Conservation (phyloP, 2,888 invertebrate genomes). For the Dryocosmus kuriphilus region DNA sequence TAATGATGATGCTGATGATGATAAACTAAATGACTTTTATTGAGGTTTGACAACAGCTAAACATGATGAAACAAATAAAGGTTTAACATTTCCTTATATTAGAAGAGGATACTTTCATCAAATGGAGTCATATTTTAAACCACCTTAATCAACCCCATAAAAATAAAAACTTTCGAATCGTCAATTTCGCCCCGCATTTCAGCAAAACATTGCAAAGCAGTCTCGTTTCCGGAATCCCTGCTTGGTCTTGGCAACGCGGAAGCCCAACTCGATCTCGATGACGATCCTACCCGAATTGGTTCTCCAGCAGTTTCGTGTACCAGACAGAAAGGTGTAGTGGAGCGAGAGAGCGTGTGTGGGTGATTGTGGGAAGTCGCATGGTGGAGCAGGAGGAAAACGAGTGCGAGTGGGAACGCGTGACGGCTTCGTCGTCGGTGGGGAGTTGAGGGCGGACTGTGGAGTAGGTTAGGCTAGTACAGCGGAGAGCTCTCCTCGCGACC, state of each 20-base stretch:
- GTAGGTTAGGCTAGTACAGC: slow-evolving; percentile 54
- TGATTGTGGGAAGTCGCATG: slow-evolving; percentile 46
- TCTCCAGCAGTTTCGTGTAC: slow-evolving; percentile 15
- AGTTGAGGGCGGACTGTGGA: slow-evolving; percentile 45
- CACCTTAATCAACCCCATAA: too few species aligned
- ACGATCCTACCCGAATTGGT: slow-evolving; percentile 16
- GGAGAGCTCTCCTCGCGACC: slow-evolving; percentile 49
- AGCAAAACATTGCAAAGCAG: background rate
- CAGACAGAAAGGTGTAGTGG: slow-evolving; percentile 36
- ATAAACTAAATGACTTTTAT: too few species aligned
- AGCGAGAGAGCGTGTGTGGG: slow-evolving; percentile 31
- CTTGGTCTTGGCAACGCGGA: slow-evolving; percentile 36
- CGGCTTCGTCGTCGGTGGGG: slow-evolving; percentile 46
- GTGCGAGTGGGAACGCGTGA: slow-evolving; percentile 41
- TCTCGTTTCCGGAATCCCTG: slow-evolving; percentile 24
- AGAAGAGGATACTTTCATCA: too few species aligned
- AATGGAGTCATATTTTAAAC: too few species aligned
- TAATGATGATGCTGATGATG: too few species aligned
- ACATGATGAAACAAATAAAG: too few species aligned
- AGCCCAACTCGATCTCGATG: slow-evolving; percentile 47
- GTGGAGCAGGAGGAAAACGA: slow-evolving; percentile 43
- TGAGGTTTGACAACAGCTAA: too few species aligned
- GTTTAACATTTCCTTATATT: too few species aligned
- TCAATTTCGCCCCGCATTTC: background rate
- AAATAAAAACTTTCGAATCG: background rate